Percentiles rank a stretch among this genome's conserved stretches.
phyloP scores from a whole-genome alignment of 2,113 vertebrate genomes.

The Mesembrinibis cayennensis region DNA sequence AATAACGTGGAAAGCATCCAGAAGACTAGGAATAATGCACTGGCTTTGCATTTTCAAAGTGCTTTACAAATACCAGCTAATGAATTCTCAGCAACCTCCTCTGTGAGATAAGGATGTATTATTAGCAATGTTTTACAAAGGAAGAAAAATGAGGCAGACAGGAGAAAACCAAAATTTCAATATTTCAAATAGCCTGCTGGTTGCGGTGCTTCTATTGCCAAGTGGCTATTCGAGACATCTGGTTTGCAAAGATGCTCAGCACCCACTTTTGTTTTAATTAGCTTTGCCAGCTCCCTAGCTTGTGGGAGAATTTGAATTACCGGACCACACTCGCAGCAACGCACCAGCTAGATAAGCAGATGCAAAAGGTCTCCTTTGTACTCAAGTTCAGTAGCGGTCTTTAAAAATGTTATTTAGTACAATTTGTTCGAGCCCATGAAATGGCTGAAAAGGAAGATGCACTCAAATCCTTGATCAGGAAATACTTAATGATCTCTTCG shows the following conservation, averaged over 20 bases:
- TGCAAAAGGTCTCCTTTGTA: neutral
- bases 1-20: slow-evolving; percentile 65
- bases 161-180: neutral
- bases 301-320: neutral
- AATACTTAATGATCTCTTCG: neutral
- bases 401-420: neutral
- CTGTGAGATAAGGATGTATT: slow-evolving; percentile 3
- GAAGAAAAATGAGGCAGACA: slow-evolving; percentile 4
- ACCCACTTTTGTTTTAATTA: slow-evolving; percentile 7
- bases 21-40: slow-evolving; percentile 49
- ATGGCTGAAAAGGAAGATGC: neutral
- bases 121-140: slow-evolving; percentile 20
- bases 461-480: neutral
- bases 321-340: neutral
- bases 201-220: neutral
- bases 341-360: neutral
- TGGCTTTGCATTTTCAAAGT: slow-evolving; percentile 64
- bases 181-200: neutral
- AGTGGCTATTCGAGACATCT: neutral
- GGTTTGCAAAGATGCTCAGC: slow-evolving; percentile 5
- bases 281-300: neutral
- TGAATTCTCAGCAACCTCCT: slow-evolving; percentile 54
- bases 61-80: slow-evolving; percentile 57
- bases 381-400: neutral
- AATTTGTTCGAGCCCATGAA: neutral